phyloP scores from a whole-genome alignment of 2,797 vertebrate species.

The Triplophysa yarkandensis region DNA sequence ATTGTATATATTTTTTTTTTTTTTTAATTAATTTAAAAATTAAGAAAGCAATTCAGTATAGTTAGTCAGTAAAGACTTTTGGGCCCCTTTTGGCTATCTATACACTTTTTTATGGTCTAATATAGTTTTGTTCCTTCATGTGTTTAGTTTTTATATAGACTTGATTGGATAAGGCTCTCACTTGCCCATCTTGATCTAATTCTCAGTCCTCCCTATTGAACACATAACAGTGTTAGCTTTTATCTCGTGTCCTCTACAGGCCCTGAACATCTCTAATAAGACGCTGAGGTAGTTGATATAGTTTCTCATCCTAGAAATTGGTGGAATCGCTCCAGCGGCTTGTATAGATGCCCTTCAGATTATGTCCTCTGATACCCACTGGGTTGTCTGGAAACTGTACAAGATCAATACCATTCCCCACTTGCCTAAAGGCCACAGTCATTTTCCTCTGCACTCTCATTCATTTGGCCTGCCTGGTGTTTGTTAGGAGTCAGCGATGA shows the following conservation, averaged over 20 bases:
- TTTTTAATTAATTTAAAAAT: too few species aligned
- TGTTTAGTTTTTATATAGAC: not conserved
- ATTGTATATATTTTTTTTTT: too few species aligned
- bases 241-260: slow-evolving; percentile 2
- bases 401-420: slow-evolving; percentile 48
- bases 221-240: not conserved
- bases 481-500: slow-evolving; percentile 47
- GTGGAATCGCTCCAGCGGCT: slow-evolving; percentile 27
- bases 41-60: not conserved
- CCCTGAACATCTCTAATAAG: slow-evolving; percentile 16
- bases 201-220: not conserved
- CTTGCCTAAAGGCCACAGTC: slow-evolving; percentile 44
- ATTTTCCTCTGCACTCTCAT: slow-evolving; percentile 24
- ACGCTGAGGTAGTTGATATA: slow-evolving; percentile 30
- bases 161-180: not conserved
- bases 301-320: slow-evolving; percentile 37
- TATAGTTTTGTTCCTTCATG: not conserved
- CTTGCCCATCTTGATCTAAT: slow-evolving; percentile 1
- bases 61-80: not conserved
- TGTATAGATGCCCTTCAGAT: slow-evolving; percentile 37
- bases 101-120: not conserved
- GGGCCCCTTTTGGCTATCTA: not conserved
- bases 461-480: slow-evolving; percentile 45
- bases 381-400: slow-evolving; percentile 39
- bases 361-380: slow-evolving; percentile 43